A percentile compares a stretch with the other conserved stretches of the same genome.
Evolutionary conservation across 2,113 vertebrate genomes (phyloP).

Genomic region (Ovis aries): ARS-UI_Ramb_v3.0 NC_056061.1:88841001-88841500

Average conservation of each 20-base stretch:
- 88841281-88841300: background rate
- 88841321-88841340: background rate
- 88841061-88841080: rapidly evolving
- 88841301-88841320: background rate
- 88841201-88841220: rapidly evolving
- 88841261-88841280: background rate
- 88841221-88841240: background rate
- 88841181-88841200: background rate
- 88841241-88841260: background rate
- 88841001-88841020: too few relatives aligned
- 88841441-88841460: background rate
- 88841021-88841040: background rate
- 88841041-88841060: rapidly evolving
- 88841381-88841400: background rate
- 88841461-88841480: background rate
- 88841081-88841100: background rate
- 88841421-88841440: rapidly evolving
- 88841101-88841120: rapidly evolving
- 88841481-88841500: rapidly evolving
- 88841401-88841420: rapidly evolving
- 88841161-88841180: background rate
- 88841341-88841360: background rate
- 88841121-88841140: rapidly evolving
- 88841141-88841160: rapidly evolving
- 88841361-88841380: background rate